Evolutionary conservation across 2,888 invertebrate species (phyloP).

Genomic region (Oegoconia quadripuncta): DNA sequence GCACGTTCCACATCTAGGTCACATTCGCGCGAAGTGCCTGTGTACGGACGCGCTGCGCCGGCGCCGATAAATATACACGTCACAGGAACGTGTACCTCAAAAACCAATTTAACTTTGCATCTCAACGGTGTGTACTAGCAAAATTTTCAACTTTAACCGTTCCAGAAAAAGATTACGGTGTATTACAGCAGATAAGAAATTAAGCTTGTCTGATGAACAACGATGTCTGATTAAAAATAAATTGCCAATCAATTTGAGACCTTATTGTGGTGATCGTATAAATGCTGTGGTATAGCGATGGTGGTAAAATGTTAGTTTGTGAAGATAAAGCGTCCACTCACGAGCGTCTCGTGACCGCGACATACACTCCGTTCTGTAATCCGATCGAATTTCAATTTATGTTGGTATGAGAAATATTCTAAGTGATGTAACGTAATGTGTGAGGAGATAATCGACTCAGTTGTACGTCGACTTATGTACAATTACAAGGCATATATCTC

Average conservation of each 20-base stretch:
- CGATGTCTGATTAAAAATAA: slow-evolving; percentile 15
- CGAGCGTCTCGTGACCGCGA: slow-evolving; percentile 47
- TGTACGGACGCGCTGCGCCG: slow-evolving; percentile 61
- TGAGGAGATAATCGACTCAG: neutral
- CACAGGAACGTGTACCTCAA: slow-evolving; percentile 49
- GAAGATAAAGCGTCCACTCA: slow-evolving; percentile 41
- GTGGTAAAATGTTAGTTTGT: slow-evolving; percentile 20
- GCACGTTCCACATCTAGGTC: slow-evolving; percentile 56
- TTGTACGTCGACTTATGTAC: neutral
- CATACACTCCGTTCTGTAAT: slow-evolving; percentile 44
- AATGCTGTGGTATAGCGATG: slow-evolving; percentile 1
- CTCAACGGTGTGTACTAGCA: slow-evolving; percentile 3
- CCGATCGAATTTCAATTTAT: slow-evolving; percentile 36
- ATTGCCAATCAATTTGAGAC: slow-evolving; percentile 16
- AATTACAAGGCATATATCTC: neutral
- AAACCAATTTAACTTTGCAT: slow-evolving; percentile 16
- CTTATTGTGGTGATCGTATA: slow-evolving; percentile 14
- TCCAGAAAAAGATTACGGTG: slow-evolving; percentile 1
- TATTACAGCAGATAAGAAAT: neutral
- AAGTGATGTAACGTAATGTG: slow-evolving; percentile 19
- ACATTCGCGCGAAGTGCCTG: slow-evolving; percentile 65
- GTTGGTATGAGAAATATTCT: slow-evolving; percentile 16
- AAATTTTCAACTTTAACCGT: slow-evolving; percentile 14
- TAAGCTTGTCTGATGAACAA: neutral
- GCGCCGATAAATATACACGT: slow-evolving; percentile 68